Conservation (phyloP, 2,797 vertebrate species). For the Coregonus ussuriensis region DNA sequence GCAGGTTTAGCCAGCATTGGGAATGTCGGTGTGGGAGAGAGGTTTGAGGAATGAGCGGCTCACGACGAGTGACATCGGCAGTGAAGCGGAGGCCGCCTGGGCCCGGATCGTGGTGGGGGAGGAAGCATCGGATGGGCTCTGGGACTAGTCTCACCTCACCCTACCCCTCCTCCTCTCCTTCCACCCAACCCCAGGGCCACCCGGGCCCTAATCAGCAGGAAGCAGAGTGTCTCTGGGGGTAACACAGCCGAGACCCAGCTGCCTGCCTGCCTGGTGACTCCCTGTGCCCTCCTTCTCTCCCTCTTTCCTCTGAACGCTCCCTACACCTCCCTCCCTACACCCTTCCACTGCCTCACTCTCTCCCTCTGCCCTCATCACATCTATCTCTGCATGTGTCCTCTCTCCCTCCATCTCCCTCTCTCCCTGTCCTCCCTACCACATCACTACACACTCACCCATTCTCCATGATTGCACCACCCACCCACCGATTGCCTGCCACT, state of each 20-base stretch:
- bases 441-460: conserved; percentile 68
- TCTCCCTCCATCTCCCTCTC: conserved; percentile 36
- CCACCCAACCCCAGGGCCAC: conserved; percentile 61
- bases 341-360: no score
- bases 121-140: conserved; percentile 28
- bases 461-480: conserved; percentile 67
- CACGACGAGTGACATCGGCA: conserved; percentile 65
- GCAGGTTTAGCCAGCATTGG: conserved; percentile 32
- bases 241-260: conserved; percentile 65
- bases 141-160: conserved; percentile 25
- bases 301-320: background rate
- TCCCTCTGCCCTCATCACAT: no score
- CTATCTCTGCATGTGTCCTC: no score
- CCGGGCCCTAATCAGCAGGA: conserved; percentile 78
- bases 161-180: conserved; percentile 37
- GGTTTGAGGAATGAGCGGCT: conserved; percentile 68
- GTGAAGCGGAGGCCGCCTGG: conserved; percentile 43
- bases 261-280: conserved; percentile 45
- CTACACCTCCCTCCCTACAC: background rate
- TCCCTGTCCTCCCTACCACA: conserved; percentile 39
- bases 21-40: conserved; percentile 48
- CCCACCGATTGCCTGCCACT: conserved; percentile 61
- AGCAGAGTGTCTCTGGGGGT: conserved; percentile 70
- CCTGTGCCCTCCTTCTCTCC: conserved; percentile 7
- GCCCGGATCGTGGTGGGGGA: conserved; percentile 45